Base-by-base conservation (phyloP, 2,113 vertebrate species). In the Malurus cyaneus region DNA sequence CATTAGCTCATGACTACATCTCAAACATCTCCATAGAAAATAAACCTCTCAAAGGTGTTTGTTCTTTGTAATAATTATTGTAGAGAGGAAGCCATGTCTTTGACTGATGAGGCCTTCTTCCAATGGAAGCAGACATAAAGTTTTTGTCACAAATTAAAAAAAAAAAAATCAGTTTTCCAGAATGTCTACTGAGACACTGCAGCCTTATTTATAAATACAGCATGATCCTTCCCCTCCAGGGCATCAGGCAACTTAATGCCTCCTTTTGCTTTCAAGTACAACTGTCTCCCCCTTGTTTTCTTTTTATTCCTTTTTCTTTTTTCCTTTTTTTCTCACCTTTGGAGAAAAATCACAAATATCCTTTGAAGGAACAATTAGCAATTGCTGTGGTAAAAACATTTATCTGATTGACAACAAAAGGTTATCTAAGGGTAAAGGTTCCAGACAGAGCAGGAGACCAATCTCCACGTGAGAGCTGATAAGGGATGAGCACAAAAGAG, bases 251-350 rank as follows among this genome's bases (percentile, higher is more conserved):
- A 80, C 24, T 86, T 69, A 88, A 84, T 67, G 31, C 61, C 21
- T 88, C 44, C 52, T 87, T 93, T 82, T 91, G 78, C 86, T 92
- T 92, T 89, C 53, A 56, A 39, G n/a, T 91, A 67, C 57, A 84
- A 21, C 59, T 83, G 15, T 77, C 24, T 87, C 44, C 25, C 34
- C 12, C 4, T 46, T 54, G 4, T 13, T 83, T 77, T 62, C 9
- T 53, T 91, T 91, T 85, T 49, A 14, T 74, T 79, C 6, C 5
- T 80, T 74, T 65, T 24, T 13, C 0, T 70, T 59, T 39, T 59
- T 39, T 9, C 26, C 19, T 34, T 18, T 52, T 47, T 25, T 9
- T 5, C 29, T 46, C 14, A 28, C 6, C 19, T 61, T 73, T 57
- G 46, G n/a, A 54, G 39, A 53, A 88, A 84, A 89, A 25, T 69